A percentile compares a stretch with the other conserved stretches of the same genome.
phyloP scores from a whole-genome alignment of 2,888 invertebrate genomes.

The Caenorhabditis sp. region DNA sequence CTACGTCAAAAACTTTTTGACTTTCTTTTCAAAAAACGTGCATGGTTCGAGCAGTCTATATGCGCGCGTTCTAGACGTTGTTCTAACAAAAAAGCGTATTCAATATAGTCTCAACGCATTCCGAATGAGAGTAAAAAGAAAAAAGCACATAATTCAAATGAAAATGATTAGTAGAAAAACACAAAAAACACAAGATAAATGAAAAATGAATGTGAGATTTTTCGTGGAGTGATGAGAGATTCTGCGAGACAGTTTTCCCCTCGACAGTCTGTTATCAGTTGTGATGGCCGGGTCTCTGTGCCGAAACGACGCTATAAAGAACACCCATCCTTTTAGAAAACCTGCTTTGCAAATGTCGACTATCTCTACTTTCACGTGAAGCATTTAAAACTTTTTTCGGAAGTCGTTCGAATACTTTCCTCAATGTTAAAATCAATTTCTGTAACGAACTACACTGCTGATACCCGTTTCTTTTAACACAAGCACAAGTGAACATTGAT shows the following conservation, averaged over 20 bases:
- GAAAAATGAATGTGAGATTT: conserved; percentile 8
- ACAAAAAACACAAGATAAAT: neutral
- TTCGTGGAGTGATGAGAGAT: conserved; percentile 14
- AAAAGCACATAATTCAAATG: conserved; percentile 13
- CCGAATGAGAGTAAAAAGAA: neutral
- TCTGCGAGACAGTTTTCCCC: conserved; percentile 28
- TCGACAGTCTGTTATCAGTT: conserved; percentile 46
- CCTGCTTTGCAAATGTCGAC: neutral
- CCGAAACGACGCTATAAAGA: conserved; percentile 50
- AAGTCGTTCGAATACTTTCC: no score
- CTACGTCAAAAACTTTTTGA: conserved; percentile 5
- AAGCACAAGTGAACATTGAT: conserved; percentile 1
- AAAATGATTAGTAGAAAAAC: neutral
- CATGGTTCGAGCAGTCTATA: neutral
- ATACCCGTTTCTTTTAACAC: neutral
- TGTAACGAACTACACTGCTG: neutral
- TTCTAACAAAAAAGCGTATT: no score
- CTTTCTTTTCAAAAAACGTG: neutral
- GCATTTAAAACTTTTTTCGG: no score
- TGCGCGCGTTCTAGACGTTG: conserved; percentile 37
- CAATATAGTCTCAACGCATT: neutral
- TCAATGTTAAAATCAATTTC: no score
- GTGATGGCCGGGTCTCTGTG: conserved; percentile 37
- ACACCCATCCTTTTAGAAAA: conserved; percentile 42
- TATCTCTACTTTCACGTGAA: neutral